Conservation (phyloP, 2,888 invertebrate species). For the Rhogogaster chlorosoma region DNA sequence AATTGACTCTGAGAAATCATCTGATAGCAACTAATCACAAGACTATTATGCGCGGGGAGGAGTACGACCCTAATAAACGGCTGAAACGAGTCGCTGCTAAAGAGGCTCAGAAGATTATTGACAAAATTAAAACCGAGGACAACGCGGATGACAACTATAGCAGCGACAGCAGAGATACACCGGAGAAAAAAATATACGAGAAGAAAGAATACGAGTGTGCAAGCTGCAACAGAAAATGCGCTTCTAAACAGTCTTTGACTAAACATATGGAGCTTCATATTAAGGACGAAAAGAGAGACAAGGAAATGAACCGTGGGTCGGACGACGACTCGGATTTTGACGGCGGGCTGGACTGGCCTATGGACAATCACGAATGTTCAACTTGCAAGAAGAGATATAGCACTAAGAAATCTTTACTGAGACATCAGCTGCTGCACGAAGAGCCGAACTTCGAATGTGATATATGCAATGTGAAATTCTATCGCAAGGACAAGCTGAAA, state of each 20-base stretch:
- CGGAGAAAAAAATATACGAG: slow-evolving; percentile 54
- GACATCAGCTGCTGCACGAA: slow-evolving; percentile 75
- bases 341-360: slow-evolving; percentile 74
- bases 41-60: slow-evolving; percentile 71
- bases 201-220: slow-evolving; percentile 69
- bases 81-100: slow-evolving; percentile 74
- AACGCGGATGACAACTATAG: slow-evolving; percentile 53
- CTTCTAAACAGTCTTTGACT: slow-evolving; percentile 70
- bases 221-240: slow-evolving; percentile 70
- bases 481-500: slow-evolving; percentile 75
- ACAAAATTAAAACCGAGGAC: slow-evolving; percentile 73
- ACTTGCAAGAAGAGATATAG: slow-evolving; percentile 75
- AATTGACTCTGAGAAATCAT: slow-evolving; percentile 74
- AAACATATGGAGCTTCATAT: slow-evolving; percentile 74
- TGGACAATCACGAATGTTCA: slow-evolving; percentile 74
- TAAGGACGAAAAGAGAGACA: slow-evolving; percentile 64
- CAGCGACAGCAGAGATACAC: slow-evolving; percentile 56
- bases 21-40: slow-evolving; percentile 75
- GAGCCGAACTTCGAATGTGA: slow-evolving; percentile 76
- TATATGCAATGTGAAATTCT: slow-evolving; percentile 75
- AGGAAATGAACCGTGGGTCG: slow-evolving; percentile 52
- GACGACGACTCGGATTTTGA: slow-evolving; percentile 74
- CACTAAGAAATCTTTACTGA: slow-evolving; percentile 74
- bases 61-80: slow-evolving; percentile 74
- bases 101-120: slow-evolving; percentile 75